Evolutionary conservation across 1,140 invertebrate species (phyloP).

Genomic region (Drosophila punjabiensis): DNA sequence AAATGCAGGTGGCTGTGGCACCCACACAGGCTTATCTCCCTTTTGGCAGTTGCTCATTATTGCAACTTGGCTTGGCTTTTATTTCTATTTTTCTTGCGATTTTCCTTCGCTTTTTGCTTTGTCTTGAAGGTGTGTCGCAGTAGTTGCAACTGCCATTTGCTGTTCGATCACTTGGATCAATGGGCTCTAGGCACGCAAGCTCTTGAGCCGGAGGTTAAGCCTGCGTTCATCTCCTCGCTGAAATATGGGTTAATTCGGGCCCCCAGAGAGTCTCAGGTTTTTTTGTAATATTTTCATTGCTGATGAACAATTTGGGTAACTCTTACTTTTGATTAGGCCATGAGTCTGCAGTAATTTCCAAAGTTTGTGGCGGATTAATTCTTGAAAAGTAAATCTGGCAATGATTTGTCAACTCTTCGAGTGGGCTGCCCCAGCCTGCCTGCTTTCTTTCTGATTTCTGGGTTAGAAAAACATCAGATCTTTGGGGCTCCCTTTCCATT

Average conservation of each 20-base stretch:
- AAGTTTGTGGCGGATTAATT: slow-evolving; percentile 68
- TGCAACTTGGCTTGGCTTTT: slow-evolving; percentile 36
- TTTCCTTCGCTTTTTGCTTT: slow-evolving; percentile 1
- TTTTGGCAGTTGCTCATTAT: slow-evolving; percentile 70
- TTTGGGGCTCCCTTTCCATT: slow-evolving; percentile 60
- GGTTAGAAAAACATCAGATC: slow-evolving; percentile 63
- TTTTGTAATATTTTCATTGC: slow-evolving; percentile 71
- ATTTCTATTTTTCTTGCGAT: slow-evolving; percentile 16
- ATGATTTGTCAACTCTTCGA: slow-evolving; percentile 71
- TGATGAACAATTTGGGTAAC: slow-evolving; percentile 78
- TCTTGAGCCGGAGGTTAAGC: slow-evolving; percentile 25
- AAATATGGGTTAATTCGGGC: slow-evolving; percentile 76
- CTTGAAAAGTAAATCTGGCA: slow-evolving; percentile 81
- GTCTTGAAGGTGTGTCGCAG: slow-evolving; percentile 64
- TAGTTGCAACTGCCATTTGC: slow-evolving; percentile 69
- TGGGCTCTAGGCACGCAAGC: slow-evolving; percentile 52
- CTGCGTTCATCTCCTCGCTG: slow-evolving; percentile 23
- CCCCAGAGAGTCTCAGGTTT: slow-evolving; percentile 34
- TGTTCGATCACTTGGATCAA: slow-evolving; percentile 74
- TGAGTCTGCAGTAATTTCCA: slow-evolving; percentile 65
- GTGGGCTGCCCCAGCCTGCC: slow-evolving; percentile 21
- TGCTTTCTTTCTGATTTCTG: slow-evolving; percentile 49
- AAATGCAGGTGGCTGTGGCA: slow-evolving; percentile 75
- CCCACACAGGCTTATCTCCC: slow-evolving; percentile 68
- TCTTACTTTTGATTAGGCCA: slow-evolving; percentile 82